These are phyloP conservation scores for Cremastobaeus sp. DNA, from an alignment of 2,888 invertebrate genomes.

Conservation along the genomic window DNA sequence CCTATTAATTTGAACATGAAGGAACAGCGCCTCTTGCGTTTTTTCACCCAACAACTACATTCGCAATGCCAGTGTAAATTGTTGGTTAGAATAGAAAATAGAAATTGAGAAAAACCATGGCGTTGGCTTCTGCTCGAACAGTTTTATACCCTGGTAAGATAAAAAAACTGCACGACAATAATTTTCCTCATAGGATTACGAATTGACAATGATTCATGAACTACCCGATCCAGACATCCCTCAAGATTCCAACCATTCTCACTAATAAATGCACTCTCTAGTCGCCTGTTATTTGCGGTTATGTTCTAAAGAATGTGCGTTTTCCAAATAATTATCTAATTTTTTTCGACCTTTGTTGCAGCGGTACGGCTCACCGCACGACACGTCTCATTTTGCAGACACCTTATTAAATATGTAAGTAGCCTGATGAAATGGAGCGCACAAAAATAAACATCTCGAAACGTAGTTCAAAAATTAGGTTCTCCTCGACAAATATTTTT, in stretches of 20 bases:
- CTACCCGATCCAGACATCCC: not conserved
- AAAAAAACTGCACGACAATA: slow-evolving; percentile 8
- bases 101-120: slow-evolving; percentile 68
- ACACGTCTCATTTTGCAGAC: slow-evolving; percentile 76
- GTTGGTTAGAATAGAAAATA: slow-evolving; percentile 43
- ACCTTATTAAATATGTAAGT: slow-evolving; percentile 76
- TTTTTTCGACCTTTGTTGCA: slow-evolving; percentile 70
- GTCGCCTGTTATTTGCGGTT: slow-evolving; percentile 1
- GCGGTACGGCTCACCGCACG: slow-evolving; percentile 77
- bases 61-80: slow-evolving; percentile 25
- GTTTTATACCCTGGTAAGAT: slow-evolving; percentile 74
- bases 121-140: slow-evolving; percentile 69
- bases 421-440: slow-evolving; percentile 20
- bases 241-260: not conserved
- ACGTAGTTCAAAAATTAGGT: not conserved
- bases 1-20: not conserved
- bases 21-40: slow-evolving; percentile 36
- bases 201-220: not conserved
- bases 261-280: not conserved
- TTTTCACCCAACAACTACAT: too few relatives aligned
- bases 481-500: not conserved
- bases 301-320: slow-evolving; percentile 2
- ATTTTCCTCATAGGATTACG: not conserved
- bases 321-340: not conserved
- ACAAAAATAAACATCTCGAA: not conserved